These are phyloP conservation scores for Ormyrus pomaceus DNA, from an alignment of 2,888 invertebrate genomes.

Conservation along the genomic window DNA sequence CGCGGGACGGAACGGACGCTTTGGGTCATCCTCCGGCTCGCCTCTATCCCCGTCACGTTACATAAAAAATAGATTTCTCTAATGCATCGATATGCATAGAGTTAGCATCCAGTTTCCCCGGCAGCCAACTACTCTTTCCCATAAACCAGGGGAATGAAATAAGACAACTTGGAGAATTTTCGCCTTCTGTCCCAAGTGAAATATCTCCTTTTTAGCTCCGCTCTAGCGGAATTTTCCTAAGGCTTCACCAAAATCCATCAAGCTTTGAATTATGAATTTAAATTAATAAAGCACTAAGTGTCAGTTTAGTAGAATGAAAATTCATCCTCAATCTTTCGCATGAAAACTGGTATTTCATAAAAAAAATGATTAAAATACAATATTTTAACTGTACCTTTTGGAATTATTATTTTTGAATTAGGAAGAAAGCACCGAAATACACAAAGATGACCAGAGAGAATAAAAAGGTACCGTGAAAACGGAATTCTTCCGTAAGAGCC, in stretches of 20 bases:
- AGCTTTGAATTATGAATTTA: background rate
- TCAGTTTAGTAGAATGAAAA: no score
- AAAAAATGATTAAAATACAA: no score
- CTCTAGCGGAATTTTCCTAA: background rate
- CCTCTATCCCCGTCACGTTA: slow-evolving; percentile 65
- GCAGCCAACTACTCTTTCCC: slow-evolving; percentile 27
- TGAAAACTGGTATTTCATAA: no score
- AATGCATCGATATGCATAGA: slow-evolving; percentile 67
- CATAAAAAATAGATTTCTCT: slow-evolving; percentile 71
- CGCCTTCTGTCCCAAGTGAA: slow-evolving; percentile 12
- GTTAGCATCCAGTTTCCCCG: slow-evolving; percentile 64
- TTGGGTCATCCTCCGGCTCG: slow-evolving; percentile 60
- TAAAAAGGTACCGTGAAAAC: slow-evolving; percentile 34
- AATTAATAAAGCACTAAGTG: background rate
- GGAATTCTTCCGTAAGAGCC: slow-evolving; percentile 50
- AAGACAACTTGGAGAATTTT: slow-evolving; percentile 39
- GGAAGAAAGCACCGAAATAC: background rate
- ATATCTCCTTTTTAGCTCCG: slow-evolving; percentile 30
- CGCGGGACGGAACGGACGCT: slow-evolving; percentile 63
- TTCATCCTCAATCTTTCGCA: no score
- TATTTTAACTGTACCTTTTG: no score
- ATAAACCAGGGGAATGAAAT: slow-evolving; percentile 30
- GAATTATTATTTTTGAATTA: no score
- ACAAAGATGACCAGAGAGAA: slow-evolving; percentile 19
- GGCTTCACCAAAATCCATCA: slow-evolving; percentile 11